phyloP scores from a whole-genome alignment of 1,140 invertebrate species.

The Papilio helenus region DNA sequence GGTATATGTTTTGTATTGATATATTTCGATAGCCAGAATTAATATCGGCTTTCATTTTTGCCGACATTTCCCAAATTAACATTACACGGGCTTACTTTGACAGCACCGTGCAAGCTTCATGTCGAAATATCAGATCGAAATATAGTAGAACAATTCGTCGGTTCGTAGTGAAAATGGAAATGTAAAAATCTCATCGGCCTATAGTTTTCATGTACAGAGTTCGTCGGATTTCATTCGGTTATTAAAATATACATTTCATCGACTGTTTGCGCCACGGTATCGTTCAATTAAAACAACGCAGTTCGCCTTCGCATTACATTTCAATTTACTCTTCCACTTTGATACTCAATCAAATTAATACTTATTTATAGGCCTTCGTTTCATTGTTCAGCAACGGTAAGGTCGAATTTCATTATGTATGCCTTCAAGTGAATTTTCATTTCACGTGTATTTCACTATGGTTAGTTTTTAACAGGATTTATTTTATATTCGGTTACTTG shows the following conservation, averaged over 20 bases:
- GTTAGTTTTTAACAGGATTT: not conserved
- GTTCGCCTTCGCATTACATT: constrained; percentile 28
- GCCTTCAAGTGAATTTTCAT: constrained; percentile 3
- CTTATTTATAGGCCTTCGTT: constrained; percentile 34
- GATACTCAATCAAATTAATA: constrained; percentile 35
- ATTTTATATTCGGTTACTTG: not conserved
- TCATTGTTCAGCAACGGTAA: constrained; percentile 12
- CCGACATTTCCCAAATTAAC: constrained; percentile 26
- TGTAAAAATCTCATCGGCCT: constrained; percentile 33
- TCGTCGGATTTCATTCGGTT: constrained; percentile 39
- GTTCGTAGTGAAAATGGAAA: constrained; percentile 35
- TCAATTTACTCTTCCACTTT: constrained; percentile 35
- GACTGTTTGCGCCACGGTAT: constrained; percentile 32
- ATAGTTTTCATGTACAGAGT: constrained; percentile 8
- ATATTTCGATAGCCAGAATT: not conserved
- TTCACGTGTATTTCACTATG: not conserved
- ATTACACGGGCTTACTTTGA: constrained; percentile 1
- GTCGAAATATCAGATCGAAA: constrained; percentile 26
- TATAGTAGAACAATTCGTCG: not conserved
- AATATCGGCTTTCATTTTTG: not conserved
- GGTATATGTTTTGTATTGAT: not conserved
- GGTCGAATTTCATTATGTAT: constrained; percentile 4
- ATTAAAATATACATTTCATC: constrained; percentile 46
- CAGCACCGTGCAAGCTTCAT: not conserved
- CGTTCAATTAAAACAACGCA: constrained; percentile 35